Conservation (phyloP, 53 echinoderm and acorn worm genomes). For the Hippasteria phrygiana region DNA sequence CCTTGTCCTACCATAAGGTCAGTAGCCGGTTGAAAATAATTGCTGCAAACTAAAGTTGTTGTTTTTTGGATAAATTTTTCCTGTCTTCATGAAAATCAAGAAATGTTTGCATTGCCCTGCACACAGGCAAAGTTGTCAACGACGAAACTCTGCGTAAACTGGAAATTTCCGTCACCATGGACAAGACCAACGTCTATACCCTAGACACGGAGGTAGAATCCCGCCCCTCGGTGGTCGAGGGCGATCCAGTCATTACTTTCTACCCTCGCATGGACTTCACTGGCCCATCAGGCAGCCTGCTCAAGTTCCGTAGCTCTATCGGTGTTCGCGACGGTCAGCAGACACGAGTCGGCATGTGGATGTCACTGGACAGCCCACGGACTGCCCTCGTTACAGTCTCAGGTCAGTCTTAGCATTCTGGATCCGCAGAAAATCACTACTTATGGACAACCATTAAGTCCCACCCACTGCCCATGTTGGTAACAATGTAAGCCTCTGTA, state of each 20-base stretch:
- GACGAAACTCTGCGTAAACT: conserved; percentile 23
- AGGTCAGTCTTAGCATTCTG: too few relatives aligned
- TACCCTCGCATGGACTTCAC: conserved; percentile 56
- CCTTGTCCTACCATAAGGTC: too few relatives aligned
- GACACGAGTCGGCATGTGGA: conserved; percentile 36
- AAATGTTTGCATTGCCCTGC: background rate
- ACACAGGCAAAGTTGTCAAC: conserved; percentile 34
- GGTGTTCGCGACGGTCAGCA: conserved; percentile 42
- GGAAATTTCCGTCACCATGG: conserved; percentile 26
- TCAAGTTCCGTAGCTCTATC: conserved; percentile 50
- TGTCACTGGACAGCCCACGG: conserved; percentile 43
- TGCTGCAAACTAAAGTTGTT: too few relatives aligned
- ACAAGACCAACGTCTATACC: conserved; percentile 52
- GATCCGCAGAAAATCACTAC: background rate
- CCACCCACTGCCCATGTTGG: too few relatives aligned
- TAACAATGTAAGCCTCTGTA: too few relatives aligned
- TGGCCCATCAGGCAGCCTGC: conserved; percentile 11
- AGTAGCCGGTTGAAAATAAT: too few relatives aligned
- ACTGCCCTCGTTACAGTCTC: conserved; percentile 49
- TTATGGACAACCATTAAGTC: too few relatives aligned
- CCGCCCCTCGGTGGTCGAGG: conserved; percentile 8
- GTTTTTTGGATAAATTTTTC: background rate
- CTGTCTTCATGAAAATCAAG: too few relatives aligned
- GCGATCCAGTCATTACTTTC: conserved; percentile 47
- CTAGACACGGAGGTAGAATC: conserved; percentile 56